Evolutionary conservation across 2,888 invertebrate species (phyloP).

Genomic region (Amiota communis): DNA sequence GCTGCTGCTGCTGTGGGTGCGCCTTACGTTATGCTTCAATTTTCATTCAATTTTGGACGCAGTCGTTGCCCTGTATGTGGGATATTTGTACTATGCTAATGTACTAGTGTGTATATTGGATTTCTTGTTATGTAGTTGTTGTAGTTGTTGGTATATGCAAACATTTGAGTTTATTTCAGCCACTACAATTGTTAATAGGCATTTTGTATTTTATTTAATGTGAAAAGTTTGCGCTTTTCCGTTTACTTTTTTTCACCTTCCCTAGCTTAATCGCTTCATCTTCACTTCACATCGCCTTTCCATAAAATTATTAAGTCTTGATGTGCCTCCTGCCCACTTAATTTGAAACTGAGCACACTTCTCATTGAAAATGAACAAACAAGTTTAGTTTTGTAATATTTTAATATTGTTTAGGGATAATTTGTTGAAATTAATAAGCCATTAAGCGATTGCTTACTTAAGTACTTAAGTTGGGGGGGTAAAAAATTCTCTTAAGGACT

Average conservation of each 20-base stretch:
- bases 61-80: neutral
- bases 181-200: conserved; percentile 68
- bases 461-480: neutral
- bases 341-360: too few relatives aligned
- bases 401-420: conserved; percentile 64
- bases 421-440: conserved; percentile 65
- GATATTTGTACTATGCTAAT: too few relatives aligned
- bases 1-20: neutral
- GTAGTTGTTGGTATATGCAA: conserved; percentile 21
- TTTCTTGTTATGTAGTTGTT: conserved; percentile 31
- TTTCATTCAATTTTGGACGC: conserved; percentile 10
- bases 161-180: conserved; percentile 59
- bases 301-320: too few relatives aligned
- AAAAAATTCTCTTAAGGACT: too few relatives aligned
- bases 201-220: conserved; percentile 69
- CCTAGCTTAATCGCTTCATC: neutral
- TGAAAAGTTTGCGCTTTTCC: conserved; percentile 58
- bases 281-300: neutral
- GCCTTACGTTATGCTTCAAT: conserved; percentile 15
- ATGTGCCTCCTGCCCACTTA: too few relatives aligned
- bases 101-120: neutral
- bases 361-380: conserved; percentile 48
- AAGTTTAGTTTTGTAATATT: conserved; percentile 64
- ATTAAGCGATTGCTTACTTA: conserved; percentile 47
- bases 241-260: neutral